Evolutionary conservation across 2,797 vertebrate genomes (phyloP).

Genomic region (Hyperoplus lanceolatus): DNA sequence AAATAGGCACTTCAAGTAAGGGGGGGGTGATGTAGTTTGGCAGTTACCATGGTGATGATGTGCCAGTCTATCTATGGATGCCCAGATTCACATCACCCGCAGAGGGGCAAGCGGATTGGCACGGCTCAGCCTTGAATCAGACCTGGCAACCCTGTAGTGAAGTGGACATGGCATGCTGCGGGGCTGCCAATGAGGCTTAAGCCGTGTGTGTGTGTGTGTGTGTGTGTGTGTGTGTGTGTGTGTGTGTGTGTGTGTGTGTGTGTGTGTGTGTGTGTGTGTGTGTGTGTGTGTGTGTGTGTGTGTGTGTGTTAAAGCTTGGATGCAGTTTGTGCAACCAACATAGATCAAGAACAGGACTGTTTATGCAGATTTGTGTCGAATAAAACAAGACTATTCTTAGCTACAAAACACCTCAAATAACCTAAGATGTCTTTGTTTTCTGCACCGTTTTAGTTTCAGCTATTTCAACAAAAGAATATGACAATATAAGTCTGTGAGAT

Average conservation of each 20-base stretch:
- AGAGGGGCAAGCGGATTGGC: conserved; percentile 63
- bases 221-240: too few species aligned
- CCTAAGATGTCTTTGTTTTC: not conserved
- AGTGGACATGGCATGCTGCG: conserved; percentile 48
- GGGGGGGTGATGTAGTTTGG: conserved; percentile 55
- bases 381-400: conserved; percentile 30
- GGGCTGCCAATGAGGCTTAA: conserved; percentile 66
- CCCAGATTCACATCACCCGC: conserved; percentile 52
- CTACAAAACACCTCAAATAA: conserved; percentile 42
- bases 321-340: conserved; percentile 12
- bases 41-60: conserved; percentile 64
- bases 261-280: conserved; percentile 22
- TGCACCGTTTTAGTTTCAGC: not conserved
- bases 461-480: not conserved
- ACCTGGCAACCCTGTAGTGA: conserved; percentile 39
- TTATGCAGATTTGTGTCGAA: conserved; percentile 28
- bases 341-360: conserved; percentile 36
- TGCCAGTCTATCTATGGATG: conserved; percentile 56
- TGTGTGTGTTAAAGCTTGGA: conserved; percentile 21
- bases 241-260: conserved; percentile 5
- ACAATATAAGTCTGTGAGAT: conserved; percentile 9
- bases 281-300: conserved; percentile 28
- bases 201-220: conserved; percentile 18
- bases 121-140: conserved; percentile 30
- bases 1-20: not conserved